Evolutionary conservation across 2,113 vertebrate genomes (phyloP).

Genomic region (Pituophis catenifer): DNA sequence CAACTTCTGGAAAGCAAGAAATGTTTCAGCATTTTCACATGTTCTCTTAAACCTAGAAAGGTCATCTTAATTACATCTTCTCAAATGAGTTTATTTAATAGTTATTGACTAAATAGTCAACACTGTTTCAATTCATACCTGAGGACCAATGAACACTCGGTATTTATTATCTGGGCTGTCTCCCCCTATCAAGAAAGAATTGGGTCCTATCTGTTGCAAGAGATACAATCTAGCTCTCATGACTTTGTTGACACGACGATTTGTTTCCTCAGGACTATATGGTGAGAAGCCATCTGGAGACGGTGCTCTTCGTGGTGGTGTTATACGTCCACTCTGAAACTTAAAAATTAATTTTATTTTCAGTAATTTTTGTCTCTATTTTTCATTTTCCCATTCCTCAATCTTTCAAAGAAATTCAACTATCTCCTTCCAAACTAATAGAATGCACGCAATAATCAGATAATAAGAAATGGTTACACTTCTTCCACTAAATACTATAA

Average conservation of each 20-base stretch:
- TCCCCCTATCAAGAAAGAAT: conserved; percentile 87
- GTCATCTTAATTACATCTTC: background rate
- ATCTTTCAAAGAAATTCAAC: background rate
- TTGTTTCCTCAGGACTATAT: conserved; percentile 86
- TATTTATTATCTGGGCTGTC: conserved; percentile 91
- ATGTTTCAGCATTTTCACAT: background rate
- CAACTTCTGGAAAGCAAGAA: background rate
- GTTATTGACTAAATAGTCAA: background rate
- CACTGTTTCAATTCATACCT: conserved; percentile 63
- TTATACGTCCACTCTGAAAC: conserved; percentile 87
- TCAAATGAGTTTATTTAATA: background rate
- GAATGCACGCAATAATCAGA: background rate
- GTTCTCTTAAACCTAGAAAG: background rate
- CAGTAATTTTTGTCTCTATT: background rate
- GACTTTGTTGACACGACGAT: conserved; percentile 85
- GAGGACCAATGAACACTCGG: conserved; percentile 88
- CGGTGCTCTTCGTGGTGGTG: conserved; percentile 83
- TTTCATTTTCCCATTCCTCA: background rate
- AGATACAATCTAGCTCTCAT: conserved; percentile 87
- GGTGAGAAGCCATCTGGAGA: conserved; percentile 89
- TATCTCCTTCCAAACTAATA: background rate
- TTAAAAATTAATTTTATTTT: conserved; percentile 31
- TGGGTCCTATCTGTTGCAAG: conserved; percentile 88
- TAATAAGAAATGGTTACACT: background rate
- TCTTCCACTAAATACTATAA: background rate